Conservation (phyloP, 2,113 vertebrate species). For the Austrofundulus limnaeus region DNA sequence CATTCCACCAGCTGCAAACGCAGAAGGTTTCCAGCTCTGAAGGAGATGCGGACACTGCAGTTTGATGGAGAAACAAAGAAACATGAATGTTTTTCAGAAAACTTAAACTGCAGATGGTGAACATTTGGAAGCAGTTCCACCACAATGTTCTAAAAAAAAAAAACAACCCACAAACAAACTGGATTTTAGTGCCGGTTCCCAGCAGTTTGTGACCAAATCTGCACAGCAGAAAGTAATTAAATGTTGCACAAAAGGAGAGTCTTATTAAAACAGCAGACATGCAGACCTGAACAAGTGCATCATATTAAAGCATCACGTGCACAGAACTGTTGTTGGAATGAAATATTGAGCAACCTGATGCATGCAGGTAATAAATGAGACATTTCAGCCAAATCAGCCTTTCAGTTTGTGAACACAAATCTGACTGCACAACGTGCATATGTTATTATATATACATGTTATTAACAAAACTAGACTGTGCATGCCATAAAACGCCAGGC, state of each 20-base stretch:
- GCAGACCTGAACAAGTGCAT: background rate
- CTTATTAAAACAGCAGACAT: background rate
- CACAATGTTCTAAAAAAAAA: constrained; percentile 3
- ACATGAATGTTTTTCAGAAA: constrained; percentile 8
- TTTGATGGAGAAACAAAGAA: constrained; percentile 20
- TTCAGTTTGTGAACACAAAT: background rate
- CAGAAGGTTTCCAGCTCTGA: background rate
- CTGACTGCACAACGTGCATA: no score
- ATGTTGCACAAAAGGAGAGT: background rate
- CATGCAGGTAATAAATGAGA: no score
- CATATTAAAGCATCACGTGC: background rate
- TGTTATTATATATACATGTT: no score
- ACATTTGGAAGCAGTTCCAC: constrained; percentile 22
- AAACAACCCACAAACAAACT: background rate
- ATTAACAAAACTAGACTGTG: background rate
- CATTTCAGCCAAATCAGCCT: background rate
- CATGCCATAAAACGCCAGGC: background rate
- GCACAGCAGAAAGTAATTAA: background rate
- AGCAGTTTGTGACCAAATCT: background rate
- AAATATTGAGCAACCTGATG: no score
- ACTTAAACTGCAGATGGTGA: constrained; percentile 31
- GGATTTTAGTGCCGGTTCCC: constrained; percentile 5
- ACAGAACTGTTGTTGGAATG: background rate
- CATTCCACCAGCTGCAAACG: constrained; percentile 14
- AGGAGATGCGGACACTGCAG: background rate